A percentile compares a stretch with the other conserved stretches of the same genome.
phyloP scores from a whole-genome alignment of 2,113 vertebrate genomes.

The Oryzias melastigma region DNA sequence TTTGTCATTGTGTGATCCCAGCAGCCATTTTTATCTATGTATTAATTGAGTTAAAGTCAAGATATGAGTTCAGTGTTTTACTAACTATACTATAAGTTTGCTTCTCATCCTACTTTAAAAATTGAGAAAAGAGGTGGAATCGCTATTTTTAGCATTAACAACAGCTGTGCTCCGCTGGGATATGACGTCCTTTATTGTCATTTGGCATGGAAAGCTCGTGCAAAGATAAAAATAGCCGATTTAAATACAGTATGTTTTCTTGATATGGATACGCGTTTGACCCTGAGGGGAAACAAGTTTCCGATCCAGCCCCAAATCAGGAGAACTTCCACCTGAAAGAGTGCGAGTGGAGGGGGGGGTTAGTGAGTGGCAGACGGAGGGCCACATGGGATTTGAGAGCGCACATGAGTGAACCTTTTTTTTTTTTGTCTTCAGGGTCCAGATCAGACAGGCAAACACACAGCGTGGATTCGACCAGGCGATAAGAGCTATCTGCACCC shows the following conservation, averaged over 20 bases:
- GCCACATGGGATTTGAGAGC: slow-evolving; percentile 53
- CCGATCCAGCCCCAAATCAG: slow-evolving; percentile 18
- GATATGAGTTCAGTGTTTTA: too few species aligned
- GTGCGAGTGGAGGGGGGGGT: slow-evolving; percentile 11
- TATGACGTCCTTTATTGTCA: slow-evolving; percentile 6
- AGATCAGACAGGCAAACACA: slow-evolving; percentile 50
- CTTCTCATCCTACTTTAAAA: slow-evolving; percentile 4
- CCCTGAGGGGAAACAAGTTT: slow-evolving; percentile 10
- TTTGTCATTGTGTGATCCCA: background rate
- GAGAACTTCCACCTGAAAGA: slow-evolving; percentile 51
- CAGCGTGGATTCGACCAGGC: slow-evolving; percentile 51
- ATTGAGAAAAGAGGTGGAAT: background rate
- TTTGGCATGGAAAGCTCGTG: slow-evolving; percentile 12
- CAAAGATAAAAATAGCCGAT: slow-evolving; percentile 22
- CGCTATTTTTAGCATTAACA: slow-evolving; percentile 28
- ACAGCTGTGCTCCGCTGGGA: slow-evolving; percentile 34
- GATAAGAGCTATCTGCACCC: slow-evolving; percentile 53
- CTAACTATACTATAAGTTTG: background rate
- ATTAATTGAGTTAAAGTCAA: too few species aligned
- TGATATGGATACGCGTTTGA: slow-evolving; percentile 16
- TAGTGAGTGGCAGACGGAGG: slow-evolving; percentile 35
- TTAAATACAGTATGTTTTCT: slow-evolving; percentile 24
- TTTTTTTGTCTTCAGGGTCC: slow-evolving; percentile 57
- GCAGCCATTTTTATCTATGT: too few species aligned
- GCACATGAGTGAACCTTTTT: slow-evolving; percentile 57